Evolutionary conservation across 2,113 vertebrate species (phyloP).

Genomic region (Sinocyclocheilus grahami): DNA sequence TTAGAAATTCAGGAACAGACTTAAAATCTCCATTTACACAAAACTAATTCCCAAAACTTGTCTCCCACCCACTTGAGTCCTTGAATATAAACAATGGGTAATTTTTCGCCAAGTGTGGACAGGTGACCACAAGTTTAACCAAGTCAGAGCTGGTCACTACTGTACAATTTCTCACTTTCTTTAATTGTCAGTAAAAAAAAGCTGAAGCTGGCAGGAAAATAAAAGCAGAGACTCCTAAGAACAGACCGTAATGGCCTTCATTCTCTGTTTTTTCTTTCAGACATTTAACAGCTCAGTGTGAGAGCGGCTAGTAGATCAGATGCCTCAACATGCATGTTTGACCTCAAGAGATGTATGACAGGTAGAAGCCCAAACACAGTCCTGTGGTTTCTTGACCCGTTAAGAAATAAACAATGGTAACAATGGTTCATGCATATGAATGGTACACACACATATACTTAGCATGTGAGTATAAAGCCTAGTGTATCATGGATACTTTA

Average conservation of each 20-base stretch:
- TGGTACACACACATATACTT: slow-evolving; percentile 10
- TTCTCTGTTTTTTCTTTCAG: slow-evolving; percentile 70
- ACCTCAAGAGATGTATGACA: slow-evolving; percentile 76
- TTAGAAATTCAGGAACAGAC: background rate
- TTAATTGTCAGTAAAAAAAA: slow-evolving; percentile 68
- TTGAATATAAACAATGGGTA: slow-evolving; percentile 47
- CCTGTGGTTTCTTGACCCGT: slow-evolving; percentile 66
- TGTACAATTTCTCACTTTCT: slow-evolving; percentile 58
- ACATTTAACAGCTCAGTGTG: slow-evolving; percentile 80
- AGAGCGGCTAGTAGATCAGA: slow-evolving; percentile 73
- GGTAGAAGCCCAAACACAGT: slow-evolving; percentile 67
- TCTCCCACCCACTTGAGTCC: slow-evolving; percentile 21
- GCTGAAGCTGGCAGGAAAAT: slow-evolving; percentile 47
- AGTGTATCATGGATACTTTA: background rate
- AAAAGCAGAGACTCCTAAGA: slow-evolving; percentile 57
- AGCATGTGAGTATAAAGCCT: background rate
- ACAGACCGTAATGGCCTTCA: slow-evolving; percentile 68
- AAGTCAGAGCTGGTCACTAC: slow-evolving; percentile 44
- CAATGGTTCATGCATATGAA: slow-evolving; percentile 55
- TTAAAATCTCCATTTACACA: background rate
- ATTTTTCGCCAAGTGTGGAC: slow-evolving; percentile 40
- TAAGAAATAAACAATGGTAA: slow-evolving; percentile 23
- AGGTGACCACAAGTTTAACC: slow-evolving; percentile 40
- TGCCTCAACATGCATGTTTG: slow-evolving; percentile 80
- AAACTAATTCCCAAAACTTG: slow-evolving; percentile 25